These are phyloP conservation scores for Agrotis ipsilon DNA, from an alignment of 2,888 invertebrate species.

Conservation along the genomic window DNA sequence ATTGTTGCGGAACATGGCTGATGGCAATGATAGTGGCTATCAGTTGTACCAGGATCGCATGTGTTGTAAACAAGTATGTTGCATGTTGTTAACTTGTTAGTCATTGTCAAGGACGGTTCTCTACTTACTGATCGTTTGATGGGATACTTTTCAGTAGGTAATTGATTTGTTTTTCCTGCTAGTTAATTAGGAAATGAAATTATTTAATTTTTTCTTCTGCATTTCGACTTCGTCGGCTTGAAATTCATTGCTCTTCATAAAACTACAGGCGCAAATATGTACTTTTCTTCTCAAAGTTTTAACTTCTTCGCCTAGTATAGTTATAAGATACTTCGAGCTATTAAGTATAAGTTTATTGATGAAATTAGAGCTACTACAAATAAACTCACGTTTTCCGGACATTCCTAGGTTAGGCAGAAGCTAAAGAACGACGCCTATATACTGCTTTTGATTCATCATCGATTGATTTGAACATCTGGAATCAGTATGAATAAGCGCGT, in stretches of 20 bases:
- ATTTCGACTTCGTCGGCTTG: too few relatives aligned
- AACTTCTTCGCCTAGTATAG: too few relatives aligned
- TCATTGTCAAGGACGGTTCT: constrained; percentile 50
- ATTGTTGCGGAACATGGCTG: constrained; percentile 59
- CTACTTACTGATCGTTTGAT: constrained; percentile 19
- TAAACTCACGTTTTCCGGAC: too few relatives aligned
- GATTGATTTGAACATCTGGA: too few relatives aligned
- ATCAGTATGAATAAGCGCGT: too few relatives aligned
- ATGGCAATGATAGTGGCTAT: constrained; percentile 53
- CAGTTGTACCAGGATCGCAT: constrained; percentile 58
- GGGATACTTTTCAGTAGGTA: background rate
- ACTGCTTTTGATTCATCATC: too few relatives aligned
- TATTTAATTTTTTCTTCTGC: background rate
- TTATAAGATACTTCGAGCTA: too few relatives aligned
- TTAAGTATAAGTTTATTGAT: too few relatives aligned
- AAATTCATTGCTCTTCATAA: constrained; percentile 3
- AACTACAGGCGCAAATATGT: constrained; percentile 1
- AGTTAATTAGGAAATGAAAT: background rate
- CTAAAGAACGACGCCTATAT: too few relatives aligned
- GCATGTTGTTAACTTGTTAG: constrained; percentile 49
- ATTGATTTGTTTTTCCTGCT: constrained; percentile 9
- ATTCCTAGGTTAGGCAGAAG: too few relatives aligned
- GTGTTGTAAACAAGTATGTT: constrained; percentile 52
- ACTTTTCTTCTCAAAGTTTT: too few relatives aligned
- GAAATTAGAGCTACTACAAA: too few relatives aligned